Base-by-base conservation (phyloP, 2,113 vertebrate species). In the Aphelocoma coerulescens region DNA sequence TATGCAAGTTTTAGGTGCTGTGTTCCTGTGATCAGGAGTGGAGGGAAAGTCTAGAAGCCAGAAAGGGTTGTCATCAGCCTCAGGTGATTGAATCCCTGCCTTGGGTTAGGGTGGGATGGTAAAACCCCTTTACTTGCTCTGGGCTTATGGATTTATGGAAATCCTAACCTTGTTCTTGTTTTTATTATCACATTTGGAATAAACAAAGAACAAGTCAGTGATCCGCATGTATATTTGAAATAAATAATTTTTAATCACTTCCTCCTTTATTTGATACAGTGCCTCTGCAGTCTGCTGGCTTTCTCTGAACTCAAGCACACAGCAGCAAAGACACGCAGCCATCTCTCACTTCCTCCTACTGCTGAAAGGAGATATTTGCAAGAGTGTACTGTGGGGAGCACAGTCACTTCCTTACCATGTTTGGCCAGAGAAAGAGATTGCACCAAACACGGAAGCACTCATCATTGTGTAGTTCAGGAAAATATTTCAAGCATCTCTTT, bases 341-440 rank as follows among this genome's bases (percentile, higher is more conserved):
- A 55, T 71, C 69, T 94, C 95, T 97, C 59, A 13, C 89, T 97
- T 98, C 97, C 97, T 97, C 88, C 4, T 1, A 65, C 85, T 91
- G 92, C 92, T 95, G 91, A 96, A 92, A 96, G 91, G 88, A 97
- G 81, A 88, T 94, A 81, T 91, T 94, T 94, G 94, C 95, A 95
- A 97, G 89, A 1, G 1, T 68, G 71, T 62, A 93, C 87, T 87
- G 96, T 37, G 76, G 69, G 75, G 96, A 97, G 88, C 65, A 91
- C 58, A 97, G 91, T 92, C 87, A 97, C 89, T 98, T 98, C 97
- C 97, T 97, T 98, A 95, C 93, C 74, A 89, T 93, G 91, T 97
- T 97, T 98, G 95, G 97, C 96, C 91, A 93, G 88, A 95, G 78
- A 96, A 83, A 41, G 81, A 93, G 67, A n/a, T 86, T 95, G 83